Percentiles rank a stretch among this genome's conserved stretches.
Evolutionary conservation across 2,113 vertebrate genomes (phyloP).

Genomic region (Psilopogon haemacephalus): DNA sequence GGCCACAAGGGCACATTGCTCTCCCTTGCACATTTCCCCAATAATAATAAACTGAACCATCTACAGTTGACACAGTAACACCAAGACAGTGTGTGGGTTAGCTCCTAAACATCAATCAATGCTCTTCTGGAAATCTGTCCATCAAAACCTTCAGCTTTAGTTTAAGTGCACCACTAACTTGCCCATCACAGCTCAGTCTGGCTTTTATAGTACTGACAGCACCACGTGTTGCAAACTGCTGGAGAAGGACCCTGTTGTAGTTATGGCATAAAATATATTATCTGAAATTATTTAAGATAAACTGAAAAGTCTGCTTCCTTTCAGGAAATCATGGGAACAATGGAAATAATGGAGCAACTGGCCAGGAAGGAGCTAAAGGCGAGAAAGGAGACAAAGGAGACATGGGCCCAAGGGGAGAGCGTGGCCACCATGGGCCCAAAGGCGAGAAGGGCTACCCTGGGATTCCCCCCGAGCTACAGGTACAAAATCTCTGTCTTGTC

Average conservation of each 20-base stretch:
- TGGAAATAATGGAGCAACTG: constrained; percentile 83
- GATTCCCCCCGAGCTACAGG: constrained; percentile 82
- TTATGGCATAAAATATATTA: not conserved
- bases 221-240: not conserved
- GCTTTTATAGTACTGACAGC: not conserved
- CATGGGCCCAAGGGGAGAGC: constrained; percentile 78
- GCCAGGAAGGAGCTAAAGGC: constrained; percentile 81
- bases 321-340: constrained; percentile 86
- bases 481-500: not conserved
- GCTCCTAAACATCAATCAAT: not conserved
- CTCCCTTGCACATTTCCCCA: not conserved
- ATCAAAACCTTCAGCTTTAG: not conserved
- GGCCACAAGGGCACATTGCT: too few species aligned
- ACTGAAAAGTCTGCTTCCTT: not conserved
- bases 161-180: not conserved
- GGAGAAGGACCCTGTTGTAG: not conserved
- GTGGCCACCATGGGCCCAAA: constrained; percentile 80
- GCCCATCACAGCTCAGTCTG: not conserved
- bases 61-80: not conserved
- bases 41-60: not conserved
- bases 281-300: not conserved
- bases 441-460: constrained; percentile 84
- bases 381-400: constrained; percentile 85
- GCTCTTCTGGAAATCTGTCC: not conserved
- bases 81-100: not conserved